Conservation (phyloP, 2,888 invertebrate species). For the Andrena haemorrhoa region DNA sequence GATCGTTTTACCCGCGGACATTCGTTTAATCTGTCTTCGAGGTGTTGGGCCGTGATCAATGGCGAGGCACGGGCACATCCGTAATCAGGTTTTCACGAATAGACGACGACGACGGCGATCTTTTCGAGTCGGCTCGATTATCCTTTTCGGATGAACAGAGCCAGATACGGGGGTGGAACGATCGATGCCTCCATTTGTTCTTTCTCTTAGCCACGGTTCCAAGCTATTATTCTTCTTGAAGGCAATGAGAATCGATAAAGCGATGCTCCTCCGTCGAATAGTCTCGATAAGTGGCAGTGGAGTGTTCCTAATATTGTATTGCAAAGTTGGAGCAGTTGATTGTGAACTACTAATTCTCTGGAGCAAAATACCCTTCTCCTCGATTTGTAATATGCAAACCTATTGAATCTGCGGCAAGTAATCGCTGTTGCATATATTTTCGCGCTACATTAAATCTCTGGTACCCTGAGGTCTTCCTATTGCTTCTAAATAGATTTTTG, state of each 20-base stretch:
- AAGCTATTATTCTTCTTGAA: neutral
- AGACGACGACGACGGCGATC: conserved; percentile 32
- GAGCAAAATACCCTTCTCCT: too few species aligned
- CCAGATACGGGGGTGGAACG: neutral
- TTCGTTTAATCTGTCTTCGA: conserved; percentile 79
- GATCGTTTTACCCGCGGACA: conserved; percentile 78
- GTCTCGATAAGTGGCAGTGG: neutral
- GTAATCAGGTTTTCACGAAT: conserved; percentile 69
- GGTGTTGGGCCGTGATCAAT: conserved; percentile 78
- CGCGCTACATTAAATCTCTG: too few species aligned
- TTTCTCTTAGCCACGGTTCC: neutral
- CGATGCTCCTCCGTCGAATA: neutral
- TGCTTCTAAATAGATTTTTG: too few species aligned
- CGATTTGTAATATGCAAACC: too few species aligned
- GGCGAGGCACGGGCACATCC: conserved; percentile 63
- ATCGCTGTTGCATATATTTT: too few species aligned
- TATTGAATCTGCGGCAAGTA: too few species aligned
- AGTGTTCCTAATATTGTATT: neutral
- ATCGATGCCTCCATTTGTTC: conserved; percentile 15
- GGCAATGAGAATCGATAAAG: neutral
- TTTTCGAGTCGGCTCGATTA: conserved; percentile 27
- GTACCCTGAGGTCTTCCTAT: too few species aligned
- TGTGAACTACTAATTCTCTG: too few species aligned
- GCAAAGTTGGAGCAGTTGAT: neutral
- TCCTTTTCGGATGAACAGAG: conserved; percentile 4